These are phyloP conservation scores for Cryptoblepharus egeriae DNA, from an alignment of 2,797 vertebrate genomes.

Conservation along the genomic window DNA sequence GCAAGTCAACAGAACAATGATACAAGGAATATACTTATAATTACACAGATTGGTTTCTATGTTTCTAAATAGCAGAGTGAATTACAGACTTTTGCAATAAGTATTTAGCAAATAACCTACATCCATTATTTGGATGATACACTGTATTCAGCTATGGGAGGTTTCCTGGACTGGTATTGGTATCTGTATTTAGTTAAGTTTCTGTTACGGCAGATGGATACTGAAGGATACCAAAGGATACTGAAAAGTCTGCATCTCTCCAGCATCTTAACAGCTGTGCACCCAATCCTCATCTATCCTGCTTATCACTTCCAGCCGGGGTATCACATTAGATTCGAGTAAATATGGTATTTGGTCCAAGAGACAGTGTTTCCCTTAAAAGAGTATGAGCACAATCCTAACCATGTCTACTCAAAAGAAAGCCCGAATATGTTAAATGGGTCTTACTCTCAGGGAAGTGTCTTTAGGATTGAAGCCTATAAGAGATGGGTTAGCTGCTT, in stretches of 20 bases:
- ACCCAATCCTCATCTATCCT: background rate
- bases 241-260: too few relatives aligned
- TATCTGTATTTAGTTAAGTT: background rate
- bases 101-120: background rate
- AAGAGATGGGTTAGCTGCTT: background rate
- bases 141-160: background rate
- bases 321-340: too few relatives aligned
- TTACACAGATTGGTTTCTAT: background rate
- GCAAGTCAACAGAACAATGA: too few relatives aligned
- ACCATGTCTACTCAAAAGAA: too few relatives aligned
- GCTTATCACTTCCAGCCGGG: background rate
- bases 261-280: background rate
- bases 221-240: background rate
- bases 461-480: too few relatives aligned
- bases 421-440: too few relatives aligned
- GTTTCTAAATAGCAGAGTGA: background rate
- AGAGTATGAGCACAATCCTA: too few relatives aligned
- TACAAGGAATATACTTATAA: too few relatives aligned
- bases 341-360: background rate
- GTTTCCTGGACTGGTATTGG: background rate
- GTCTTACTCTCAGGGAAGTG: too few relatives aligned
- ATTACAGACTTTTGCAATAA: background rate
- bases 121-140: background rate
- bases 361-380: background rate
- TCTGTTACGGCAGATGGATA: background rate